These are phyloP conservation scores for Liopterus haemorrhoidalis DNA, from an alignment of 2,888 invertebrate genomes.

Conservation along the genomic window DNA sequence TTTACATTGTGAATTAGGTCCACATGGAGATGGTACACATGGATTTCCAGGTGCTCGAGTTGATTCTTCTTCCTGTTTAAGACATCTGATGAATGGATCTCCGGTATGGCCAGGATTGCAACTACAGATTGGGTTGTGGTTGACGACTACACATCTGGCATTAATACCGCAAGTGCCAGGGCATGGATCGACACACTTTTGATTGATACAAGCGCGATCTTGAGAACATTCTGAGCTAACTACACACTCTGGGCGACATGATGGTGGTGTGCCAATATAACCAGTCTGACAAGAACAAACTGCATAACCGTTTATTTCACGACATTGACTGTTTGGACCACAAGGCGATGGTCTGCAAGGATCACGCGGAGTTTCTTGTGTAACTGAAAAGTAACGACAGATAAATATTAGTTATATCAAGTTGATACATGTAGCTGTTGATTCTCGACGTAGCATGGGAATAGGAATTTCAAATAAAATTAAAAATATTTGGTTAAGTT, in stretches of 20 bases:
- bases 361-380: conserved; percentile 40
- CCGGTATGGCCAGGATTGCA: conserved; percentile 58
- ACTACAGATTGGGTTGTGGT: conserved; percentile 63
- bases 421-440: conserved; percentile 40
- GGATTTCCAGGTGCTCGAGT: conserved; percentile 53
- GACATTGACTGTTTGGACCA: conserved; percentile 61
- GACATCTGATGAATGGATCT: conserved; percentile 57
- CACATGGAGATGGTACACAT: conserved; percentile 76
- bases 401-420: conserved; percentile 34
- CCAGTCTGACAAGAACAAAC: conserved; percentile 57
- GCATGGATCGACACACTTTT: conserved; percentile 63
- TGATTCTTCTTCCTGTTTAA: conserved; percentile 40
- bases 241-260: conserved; percentile 61
- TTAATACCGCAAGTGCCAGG: conserved; percentile 59
- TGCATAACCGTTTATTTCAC: conserved; percentile 56
- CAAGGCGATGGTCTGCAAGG: conserved; percentile 62
- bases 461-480: too few relatives aligned
- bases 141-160: conserved; percentile 61
- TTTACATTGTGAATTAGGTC: conserved; percentile 75
- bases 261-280: conserved; percentile 60
- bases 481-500: too few relatives aligned
- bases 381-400: conserved; percentile 19
- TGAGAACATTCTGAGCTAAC: conserved; percentile 62
- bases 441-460: too few relatives aligned
- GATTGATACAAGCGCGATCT: conserved; percentile 56